Conservation (phyloP, 2,797 vertebrate species). For the Hypotaenidia philippensis region DNA sequence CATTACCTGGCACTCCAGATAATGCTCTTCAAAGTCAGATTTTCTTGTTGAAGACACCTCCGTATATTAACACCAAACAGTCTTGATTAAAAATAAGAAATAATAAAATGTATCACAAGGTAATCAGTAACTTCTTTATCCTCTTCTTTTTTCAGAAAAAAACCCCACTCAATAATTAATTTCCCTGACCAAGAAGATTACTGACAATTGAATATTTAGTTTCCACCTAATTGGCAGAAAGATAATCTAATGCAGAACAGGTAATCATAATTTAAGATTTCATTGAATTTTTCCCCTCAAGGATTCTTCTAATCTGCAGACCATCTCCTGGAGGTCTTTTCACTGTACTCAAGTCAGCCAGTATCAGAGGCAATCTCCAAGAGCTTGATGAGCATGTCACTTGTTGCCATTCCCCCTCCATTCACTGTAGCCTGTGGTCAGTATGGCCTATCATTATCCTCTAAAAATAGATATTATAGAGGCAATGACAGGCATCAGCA, state of each 20-base stretch:
- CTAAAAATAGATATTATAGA: background rate
- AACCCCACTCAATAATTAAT: background rate
- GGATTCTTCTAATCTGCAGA: background rate
- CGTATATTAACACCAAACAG: rapidly evolving
- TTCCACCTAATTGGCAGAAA: background rate
- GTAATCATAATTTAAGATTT: background rate
- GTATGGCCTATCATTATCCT: background rate
- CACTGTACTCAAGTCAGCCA: background rate
- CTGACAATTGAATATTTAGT: background rate
- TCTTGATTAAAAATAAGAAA: background rate
- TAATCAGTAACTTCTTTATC: background rate
- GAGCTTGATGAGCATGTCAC: background rate
- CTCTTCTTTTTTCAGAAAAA: background rate
- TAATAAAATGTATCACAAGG: background rate
- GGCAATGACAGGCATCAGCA: background rate
- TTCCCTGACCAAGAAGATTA: background rate
- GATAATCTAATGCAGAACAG: background rate
- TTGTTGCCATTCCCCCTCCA: background rate
- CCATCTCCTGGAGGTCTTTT: background rate
- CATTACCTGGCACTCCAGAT: background rate
- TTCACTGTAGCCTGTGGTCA: background rate
- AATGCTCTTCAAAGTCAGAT: background rate
- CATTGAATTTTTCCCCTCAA: background rate
- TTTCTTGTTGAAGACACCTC: background rate
- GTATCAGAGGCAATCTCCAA: background rate